Percentiles rank a stretch among this genome's conserved stretches.
Evolutionary conservation across 1,140 invertebrate genomes (phyloP).

Genomic region (Drosophila paulistorum): DNA sequence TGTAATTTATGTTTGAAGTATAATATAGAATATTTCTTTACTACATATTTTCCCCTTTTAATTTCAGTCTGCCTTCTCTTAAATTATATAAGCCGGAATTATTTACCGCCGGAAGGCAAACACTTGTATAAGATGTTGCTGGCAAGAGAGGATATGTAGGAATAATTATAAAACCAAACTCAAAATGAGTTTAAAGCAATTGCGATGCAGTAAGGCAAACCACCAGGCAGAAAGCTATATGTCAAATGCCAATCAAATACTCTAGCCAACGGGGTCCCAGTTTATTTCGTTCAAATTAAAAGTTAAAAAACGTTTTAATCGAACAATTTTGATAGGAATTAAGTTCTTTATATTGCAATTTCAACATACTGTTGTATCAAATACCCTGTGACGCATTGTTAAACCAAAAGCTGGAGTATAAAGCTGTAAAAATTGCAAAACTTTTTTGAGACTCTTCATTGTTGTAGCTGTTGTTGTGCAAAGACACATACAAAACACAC

Average conservation of each 20-base stretch:
- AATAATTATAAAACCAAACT: no score
- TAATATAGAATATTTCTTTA: slow-evolving; percentile 14
- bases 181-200: not conserved
- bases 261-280: not conserved
- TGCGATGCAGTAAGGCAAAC: slow-evolving; percentile 10
- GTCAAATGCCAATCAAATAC: slow-evolving; percentile 40
- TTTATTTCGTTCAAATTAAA: not conserved
- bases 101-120: slow-evolving; percentile 48
- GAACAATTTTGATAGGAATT: no score
- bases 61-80: not conserved
- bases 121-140: no score
- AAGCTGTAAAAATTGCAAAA: slow-evolving; percentile 37
- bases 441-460: slow-evolving; percentile 20
- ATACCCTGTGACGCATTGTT: not conserved
- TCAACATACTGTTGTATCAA: no score
- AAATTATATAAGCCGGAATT: not conserved
- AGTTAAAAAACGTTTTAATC: not conserved
- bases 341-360: no score
- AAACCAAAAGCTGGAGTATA: slow-evolving; percentile 14
- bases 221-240: slow-evolving; percentile 27
- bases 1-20: no score
- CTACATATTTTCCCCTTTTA: not conserved
- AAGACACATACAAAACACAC: slow-evolving; percentile 60
- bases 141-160: no score
- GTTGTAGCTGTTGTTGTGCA: slow-evolving; percentile 28